Conservation (phyloP, 2,888 invertebrate species). For the Nasonovia ribisnigri region DNA sequence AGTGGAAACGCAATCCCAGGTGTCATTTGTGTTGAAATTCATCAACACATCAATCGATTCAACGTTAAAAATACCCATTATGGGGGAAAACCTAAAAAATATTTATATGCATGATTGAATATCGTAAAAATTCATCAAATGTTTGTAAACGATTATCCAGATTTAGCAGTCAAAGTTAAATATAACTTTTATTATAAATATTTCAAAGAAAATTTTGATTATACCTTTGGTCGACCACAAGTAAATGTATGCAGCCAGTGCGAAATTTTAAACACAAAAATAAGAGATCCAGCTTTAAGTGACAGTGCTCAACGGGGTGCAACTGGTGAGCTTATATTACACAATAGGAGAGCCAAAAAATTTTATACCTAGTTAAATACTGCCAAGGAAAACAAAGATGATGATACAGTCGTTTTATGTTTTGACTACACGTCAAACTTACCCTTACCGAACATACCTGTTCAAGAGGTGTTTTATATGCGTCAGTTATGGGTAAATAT, state of each 20-base stretch:
- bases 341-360: constrained; percentile 51
- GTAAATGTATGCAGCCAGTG: constrained; percentile 63
- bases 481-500: constrained; percentile 66
- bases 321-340: constrained; percentile 30
- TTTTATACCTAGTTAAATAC: constrained; percentile 66
- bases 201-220: constrained; percentile 64
- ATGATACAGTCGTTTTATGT: constrained; percentile 8
- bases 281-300: constrained; percentile 55
- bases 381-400: constrained; percentile 63
- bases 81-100: constrained; percentile 66
- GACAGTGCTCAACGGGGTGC: constrained; percentile 21
- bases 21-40: constrained; percentile 48
- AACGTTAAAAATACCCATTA: constrained; percentile 67
- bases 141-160: constrained; percentile 67
- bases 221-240: constrained; percentile 65
- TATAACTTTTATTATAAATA: not conserved
- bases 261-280: constrained; percentile 56
- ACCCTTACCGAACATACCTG: constrained; percentile 46
- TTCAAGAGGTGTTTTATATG: constrained; percentile 52
- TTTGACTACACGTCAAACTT: constrained; percentile 63
- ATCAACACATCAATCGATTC: constrained; percentile 57
- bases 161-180: constrained; percentile 64
- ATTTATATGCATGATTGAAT: constrained; percentile 68
- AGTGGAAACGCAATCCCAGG: constrained; percentile 56
- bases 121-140: constrained; percentile 68